Conservation (phyloP, 2,888 invertebrate species). For the Brachypalpus laphriformis region DNA sequence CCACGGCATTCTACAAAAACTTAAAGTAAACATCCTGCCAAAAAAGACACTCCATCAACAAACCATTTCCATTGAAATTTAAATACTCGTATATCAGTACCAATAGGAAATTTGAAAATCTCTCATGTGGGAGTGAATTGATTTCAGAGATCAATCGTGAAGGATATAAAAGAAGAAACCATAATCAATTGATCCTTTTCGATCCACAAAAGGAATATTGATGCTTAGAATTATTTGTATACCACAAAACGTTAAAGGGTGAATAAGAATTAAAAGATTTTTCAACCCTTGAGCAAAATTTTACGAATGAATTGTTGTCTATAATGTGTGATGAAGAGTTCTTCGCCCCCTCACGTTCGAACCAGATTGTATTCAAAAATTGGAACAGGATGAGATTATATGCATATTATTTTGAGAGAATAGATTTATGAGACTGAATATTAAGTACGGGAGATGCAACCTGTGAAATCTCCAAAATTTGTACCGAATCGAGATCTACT, state of each 20-base stretch:
- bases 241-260: neutral
- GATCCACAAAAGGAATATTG: neutral
- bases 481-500: too few species aligned
- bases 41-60: slow-evolving; percentile 7
- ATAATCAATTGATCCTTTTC: slow-evolving; percentile 8
- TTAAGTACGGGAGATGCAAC: neutral
- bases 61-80: slow-evolving; percentile 6
- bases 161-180: neutral
- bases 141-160: slow-evolving; percentile 14
- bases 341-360: neutral
- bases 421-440: neutral
- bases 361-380: neutral
- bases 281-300: neutral
- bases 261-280: neutral
- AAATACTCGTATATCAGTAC: too few species aligned
- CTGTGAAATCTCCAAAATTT: too few species aligned
- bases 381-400: neutral
- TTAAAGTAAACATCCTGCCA: slow-evolving; percentile 17
- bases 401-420: neutral
- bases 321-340: neutral
- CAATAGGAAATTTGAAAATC: slow-evolving; percentile 8
- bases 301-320: neutral
- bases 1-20: slow-evolving; percentile 12
- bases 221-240: neutral
- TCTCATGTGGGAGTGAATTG: slow-evolving; percentile 21